Conservation (phyloP, 1,140 invertebrate genomes). For the Globodera ellingtonae region DNA sequence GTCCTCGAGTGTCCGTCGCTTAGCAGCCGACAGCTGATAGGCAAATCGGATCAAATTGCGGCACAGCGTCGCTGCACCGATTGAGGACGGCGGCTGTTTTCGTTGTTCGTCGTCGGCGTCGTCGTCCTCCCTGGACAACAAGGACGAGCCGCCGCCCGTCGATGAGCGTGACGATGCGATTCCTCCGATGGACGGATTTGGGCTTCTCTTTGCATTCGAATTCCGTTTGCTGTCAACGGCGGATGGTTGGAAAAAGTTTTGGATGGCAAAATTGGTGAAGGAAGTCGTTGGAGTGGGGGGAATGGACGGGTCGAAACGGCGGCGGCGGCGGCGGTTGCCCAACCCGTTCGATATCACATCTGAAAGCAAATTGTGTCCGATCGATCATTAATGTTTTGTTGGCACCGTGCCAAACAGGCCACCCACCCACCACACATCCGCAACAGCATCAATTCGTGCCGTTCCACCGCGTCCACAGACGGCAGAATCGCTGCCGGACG, state of each 20-base stretch:
- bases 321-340: neutral
- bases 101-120: neutral
- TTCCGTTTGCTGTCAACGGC: too few species aligned
- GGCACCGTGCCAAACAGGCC: neutral
- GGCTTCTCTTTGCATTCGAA: neutral
- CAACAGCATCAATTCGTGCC: conserved; percentile 78
- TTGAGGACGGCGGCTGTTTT: neutral
- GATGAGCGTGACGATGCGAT: neutral
- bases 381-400: neutral
- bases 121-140: neutral
- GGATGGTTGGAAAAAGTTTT: too few species aligned
- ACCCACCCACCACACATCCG: conserved; percentile 71
- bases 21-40: conserved; percentile 71
- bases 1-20: conserved; percentile 79
- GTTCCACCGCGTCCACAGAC: conserved; percentile 77
- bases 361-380: neutral
- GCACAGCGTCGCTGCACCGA: conserved; percentile 70
- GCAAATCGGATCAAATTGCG: conserved; percentile 79
- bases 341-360: conserved; percentile 77
- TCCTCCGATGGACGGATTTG: neutral
- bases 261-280: neutral
- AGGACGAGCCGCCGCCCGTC: neutral
- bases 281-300: neutral
- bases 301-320: too few species aligned
- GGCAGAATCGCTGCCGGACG: conserved; percentile 69